Base-by-base conservation (phyloP, 2,797 vertebrate genomes). In the Mormyrus hasselquistii region DNA sequence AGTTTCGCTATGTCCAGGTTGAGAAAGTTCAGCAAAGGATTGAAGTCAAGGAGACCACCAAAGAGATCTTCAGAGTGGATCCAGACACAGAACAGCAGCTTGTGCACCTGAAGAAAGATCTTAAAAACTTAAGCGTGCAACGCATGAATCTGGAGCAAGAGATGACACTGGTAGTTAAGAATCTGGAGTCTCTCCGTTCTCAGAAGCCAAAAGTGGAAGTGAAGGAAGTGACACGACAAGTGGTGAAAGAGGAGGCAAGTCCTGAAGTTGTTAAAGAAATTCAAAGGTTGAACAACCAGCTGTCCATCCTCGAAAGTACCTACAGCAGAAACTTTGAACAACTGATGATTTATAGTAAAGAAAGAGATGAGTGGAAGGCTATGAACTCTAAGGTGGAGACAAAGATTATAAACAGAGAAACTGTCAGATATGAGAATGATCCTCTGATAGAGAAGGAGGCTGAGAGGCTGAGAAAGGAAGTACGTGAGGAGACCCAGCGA, bases 321-420 rank as follows among this genome's bases (percentile, higher is more conserved):
- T 95, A 94, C 0, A 95, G 95, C 89, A 96, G 96, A 76, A 94
- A 93, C 52, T 87, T 96, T 16, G 97, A 97, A 90, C 95, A 98
- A 92, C 95, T 97, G 84, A 95, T 91, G 38, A 95, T 91, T 90
- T 94, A 98, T 4, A 95, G 95, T 29, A 98, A 96, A 12, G 97
- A 99, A 91, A 96, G 98, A 3, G 97, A 99, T 12, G 96, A 97
- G 41, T 95, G 97, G 95, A 97, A 94, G 92, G 94, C 91, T 1
- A 97, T 98, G 90, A 96, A 96, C 92, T 96, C 98, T 90, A 99
- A 96, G 92, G 96, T 99, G 87, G 97, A 98, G 94, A 98, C 95
- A 34, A 96, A 96, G 90, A 92, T 97, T 2, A 95, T 99, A 79
- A 98, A 89, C 90, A 99, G 93, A 93, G 98, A 99, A 88, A 38